Conservation (phyloP, 2,797 vertebrate species). For the Amblyopsis hoosieri region DNA sequence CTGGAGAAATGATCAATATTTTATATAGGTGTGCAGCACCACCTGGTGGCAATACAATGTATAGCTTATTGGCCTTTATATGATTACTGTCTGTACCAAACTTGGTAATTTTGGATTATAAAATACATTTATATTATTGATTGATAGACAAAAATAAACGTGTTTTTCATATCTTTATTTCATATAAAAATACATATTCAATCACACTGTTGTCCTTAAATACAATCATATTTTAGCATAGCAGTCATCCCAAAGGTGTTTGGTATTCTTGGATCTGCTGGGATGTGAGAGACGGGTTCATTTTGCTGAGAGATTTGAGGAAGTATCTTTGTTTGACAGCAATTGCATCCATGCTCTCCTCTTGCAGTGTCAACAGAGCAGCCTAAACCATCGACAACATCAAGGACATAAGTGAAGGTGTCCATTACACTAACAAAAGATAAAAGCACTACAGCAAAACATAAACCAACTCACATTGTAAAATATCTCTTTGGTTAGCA, state of each 20-base stretch:
- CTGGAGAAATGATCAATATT: slow-evolving; percentile 38
- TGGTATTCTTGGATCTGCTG: slow-evolving; percentile 82
- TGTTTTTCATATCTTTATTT: slow-evolving; percentile 36
- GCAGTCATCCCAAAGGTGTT: slow-evolving; percentile 59
- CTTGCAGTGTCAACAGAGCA: slow-evolving; percentile 87
- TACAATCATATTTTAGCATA: slow-evolving; percentile 5
- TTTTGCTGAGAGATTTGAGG: slow-evolving; percentile 71
- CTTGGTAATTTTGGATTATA: background rate
- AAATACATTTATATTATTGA: no score
- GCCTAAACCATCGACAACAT: slow-evolving; percentile 74
- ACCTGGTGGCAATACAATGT: slow-evolving; percentile 40
- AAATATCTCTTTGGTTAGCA: background rate
- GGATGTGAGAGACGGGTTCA: slow-evolving; percentile 83
- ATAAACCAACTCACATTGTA: no score
- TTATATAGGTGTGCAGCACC: slow-evolving; percentile 20
- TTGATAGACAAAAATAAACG: background rate
- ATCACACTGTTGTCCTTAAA: background rate
- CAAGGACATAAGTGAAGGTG: background rate
- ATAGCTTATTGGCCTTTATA: slow-evolving; percentile 1
- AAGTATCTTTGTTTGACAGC: slow-evolving; percentile 83
- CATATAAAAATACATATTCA: background rate
- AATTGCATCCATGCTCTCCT: slow-evolving; percentile 82
- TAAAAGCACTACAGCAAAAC: no score
- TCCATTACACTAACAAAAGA: no score
- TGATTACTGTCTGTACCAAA: background rate